These are phyloP conservation scores for Drosophila insularis DNA, from an alignment of 1,140 invertebrate species.

Conservation along the genomic window DNA sequence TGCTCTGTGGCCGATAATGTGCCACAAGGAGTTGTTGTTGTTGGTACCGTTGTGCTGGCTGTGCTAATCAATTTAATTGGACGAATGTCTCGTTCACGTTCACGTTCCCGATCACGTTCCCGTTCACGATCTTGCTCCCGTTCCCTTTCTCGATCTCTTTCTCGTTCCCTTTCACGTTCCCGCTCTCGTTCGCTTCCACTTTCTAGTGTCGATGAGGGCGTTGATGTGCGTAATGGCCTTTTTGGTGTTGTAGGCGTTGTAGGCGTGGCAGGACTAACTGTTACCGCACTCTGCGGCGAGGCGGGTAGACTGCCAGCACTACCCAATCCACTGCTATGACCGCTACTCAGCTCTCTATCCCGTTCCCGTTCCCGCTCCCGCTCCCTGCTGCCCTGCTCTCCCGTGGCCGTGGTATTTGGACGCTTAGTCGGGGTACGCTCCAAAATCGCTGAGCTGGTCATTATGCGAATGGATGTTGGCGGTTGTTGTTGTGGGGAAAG, in stretches of 20 bases:
- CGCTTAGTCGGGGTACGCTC: conserved; percentile 59
- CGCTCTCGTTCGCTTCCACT: conserved; percentile 23
- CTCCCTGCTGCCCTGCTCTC: conserved; percentile 27
- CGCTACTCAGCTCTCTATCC: conserved; percentile 40
- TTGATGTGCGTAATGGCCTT: conserved; percentile 66
- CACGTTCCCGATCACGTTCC: conserved; percentile 22
- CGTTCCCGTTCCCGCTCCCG: conserved; percentile 43
- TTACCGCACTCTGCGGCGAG: conserved; percentile 67
- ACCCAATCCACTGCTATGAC: conserved; percentile 60
- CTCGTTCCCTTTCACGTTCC: conserved; percentile 22
- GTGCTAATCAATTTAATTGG: conserved; percentile 52
- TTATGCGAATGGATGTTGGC: conserved; percentile 11
- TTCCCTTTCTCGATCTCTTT: conserved; percentile 20
- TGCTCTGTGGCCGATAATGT: conserved; percentile 57
- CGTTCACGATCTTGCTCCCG: conserved; percentile 32
- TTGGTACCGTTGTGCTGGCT: conserved; percentile 70
- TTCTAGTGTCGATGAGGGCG: conserved; percentile 46
- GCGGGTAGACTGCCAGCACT: conserved; percentile 65
- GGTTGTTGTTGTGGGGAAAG: not conserved
- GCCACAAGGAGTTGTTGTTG: conserved; percentile 53
- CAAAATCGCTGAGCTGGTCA: conserved; percentile 50
- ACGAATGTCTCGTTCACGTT: conserved; percentile 15
- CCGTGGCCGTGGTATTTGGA: not conserved
- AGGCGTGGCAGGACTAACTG: conserved; percentile 49
- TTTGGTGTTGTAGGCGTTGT: conserved; percentile 55